phyloP scores from a whole-genome alignment of 2,888 invertebrate species.

The Drosophila sordidapex region DNA sequence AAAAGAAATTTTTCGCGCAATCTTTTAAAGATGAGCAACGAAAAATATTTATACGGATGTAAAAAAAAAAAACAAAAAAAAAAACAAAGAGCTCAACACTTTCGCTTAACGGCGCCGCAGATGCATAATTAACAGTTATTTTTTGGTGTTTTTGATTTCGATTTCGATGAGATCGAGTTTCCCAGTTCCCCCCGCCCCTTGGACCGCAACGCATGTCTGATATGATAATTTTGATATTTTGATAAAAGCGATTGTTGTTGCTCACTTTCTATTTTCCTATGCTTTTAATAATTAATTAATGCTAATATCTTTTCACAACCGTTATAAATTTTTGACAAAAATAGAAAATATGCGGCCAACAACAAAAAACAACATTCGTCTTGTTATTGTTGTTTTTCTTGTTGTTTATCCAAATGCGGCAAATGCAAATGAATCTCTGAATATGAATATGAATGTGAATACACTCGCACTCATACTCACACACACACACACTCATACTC shows the following conservation, averaged over 20 bases:
- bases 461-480: not conserved
- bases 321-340: slow-evolving; percentile 80
- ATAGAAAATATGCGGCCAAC: slow-evolving; percentile 66
- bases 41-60: slow-evolving; percentile 11
- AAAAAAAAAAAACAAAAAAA: not conserved
- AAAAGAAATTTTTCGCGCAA: slow-evolving; percentile 55
- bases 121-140: slow-evolving; percentile 68
- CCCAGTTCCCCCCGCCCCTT: not conserved
- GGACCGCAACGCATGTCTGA: slow-evolving; percentile 24
- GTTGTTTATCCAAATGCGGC: slow-evolving; percentile 35
- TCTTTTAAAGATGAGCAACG: slow-evolving; percentile 8
- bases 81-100: slow-evolving; percentile 42
- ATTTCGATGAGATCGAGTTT: slow-evolving; percentile 37
- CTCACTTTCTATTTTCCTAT: slow-evolving; percentile 81
- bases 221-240: slow-evolving; percentile 56
- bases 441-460: slow-evolving; percentile 40
- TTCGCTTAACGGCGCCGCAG: slow-evolving; percentile 52
- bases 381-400: slow-evolving; percentile 9
- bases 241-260: slow-evolving; percentile 28
- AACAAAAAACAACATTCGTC: slow-evolving; percentile 6
- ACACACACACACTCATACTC: not conserved
- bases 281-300: slow-evolving; percentile 82
- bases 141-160: slow-evolving; percentile 13
- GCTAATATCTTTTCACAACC: slow-evolving; percentile 82
- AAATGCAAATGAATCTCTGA: slow-evolving; percentile 55